Evolutionary conservation across 2,797 vertebrate species (phyloP).

Genomic region (Vespertilio murinus): DNA sequence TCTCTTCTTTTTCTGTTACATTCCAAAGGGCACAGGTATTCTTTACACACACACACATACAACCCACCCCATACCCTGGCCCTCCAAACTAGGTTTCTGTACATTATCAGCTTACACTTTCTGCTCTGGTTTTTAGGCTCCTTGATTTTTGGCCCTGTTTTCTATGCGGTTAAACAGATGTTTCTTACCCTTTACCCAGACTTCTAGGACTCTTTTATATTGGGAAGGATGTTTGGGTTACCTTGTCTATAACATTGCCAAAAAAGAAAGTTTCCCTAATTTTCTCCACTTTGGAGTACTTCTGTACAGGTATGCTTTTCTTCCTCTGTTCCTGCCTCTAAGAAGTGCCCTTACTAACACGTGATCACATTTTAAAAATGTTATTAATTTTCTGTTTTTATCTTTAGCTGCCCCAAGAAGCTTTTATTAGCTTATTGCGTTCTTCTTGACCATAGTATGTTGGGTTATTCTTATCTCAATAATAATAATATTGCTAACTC

Average conservation of each 20-base stretch:
- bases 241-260: not conserved
- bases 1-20: not conserved
- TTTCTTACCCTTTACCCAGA: not conserved
- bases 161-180: not conserved
- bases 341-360: not conserved
- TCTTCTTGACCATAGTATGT: conserved; percentile 19
- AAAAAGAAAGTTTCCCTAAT: not conserved
- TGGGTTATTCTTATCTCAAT: conserved; percentile 13
- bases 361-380: not conserved
- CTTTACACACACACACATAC: not conserved
- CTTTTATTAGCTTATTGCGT: not conserved
- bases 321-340: not conserved
- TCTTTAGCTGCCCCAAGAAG: not conserved
- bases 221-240: conserved; percentile 5
- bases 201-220: not conserved
- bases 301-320: not conserved
- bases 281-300: not conserved
- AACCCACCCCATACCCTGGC: fast-evolving
- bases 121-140: conserved; percentile 18
- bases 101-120: not conserved
- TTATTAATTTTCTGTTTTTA: conserved; percentile 31
- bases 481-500: not conserved
- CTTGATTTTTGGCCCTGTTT: conserved; percentile 13
- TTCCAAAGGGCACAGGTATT: not conserved
- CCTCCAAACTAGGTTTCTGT: not conserved